A percentile compares a stretch with the other conserved stretches of the same genome.
Conservation (phyloP, 1,140 invertebrate genomes). For the Acarapis woodi region DNA sequence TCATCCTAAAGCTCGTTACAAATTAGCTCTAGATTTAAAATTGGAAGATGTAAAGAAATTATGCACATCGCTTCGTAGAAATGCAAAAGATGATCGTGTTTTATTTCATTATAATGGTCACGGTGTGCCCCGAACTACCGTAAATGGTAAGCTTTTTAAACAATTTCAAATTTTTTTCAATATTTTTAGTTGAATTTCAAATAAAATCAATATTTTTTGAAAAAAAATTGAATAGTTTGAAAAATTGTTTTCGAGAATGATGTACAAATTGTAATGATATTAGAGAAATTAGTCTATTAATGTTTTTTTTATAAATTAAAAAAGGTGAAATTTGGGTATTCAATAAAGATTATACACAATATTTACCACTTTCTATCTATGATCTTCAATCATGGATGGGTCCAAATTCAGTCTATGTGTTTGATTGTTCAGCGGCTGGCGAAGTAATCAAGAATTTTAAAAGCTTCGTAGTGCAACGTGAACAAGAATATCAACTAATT, state of each 20-base stretch:
- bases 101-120: constrained; percentile 99
- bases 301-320: too few species aligned
- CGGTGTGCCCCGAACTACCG: constrained; percentile 88
- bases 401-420: constrained; percentile 91
- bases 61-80: constrained; percentile 70
- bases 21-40: constrained; percentile 84
- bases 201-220: too few species aligned
- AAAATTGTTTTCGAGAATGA: too few species aligned
- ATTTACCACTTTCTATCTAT: constrained; percentile 91
- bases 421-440: constrained; percentile 94
- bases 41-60: constrained; percentile 93
- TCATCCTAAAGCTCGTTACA: constrained; percentile 86
- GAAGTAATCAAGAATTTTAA: constrained; percentile 78
- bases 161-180: too few species aligned
- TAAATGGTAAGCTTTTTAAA: too few species aligned
- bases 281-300: too few species aligned
- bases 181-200: too few species aligned
- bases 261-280: too few species aligned
- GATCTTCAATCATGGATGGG: constrained; percentile 98
- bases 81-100: constrained; percentile 93
- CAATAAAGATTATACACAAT: constrained; percentile 91
- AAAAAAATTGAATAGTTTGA: too few species aligned
- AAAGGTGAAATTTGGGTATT: constrained; percentile 99
- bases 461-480: constrained; percentile 65
- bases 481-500: constrained; percentile 45